These are phyloP conservation scores for Hipposideros armiger DNA, from an alignment of 2,113 vertebrate species.

Conservation along the genomic window DNA sequence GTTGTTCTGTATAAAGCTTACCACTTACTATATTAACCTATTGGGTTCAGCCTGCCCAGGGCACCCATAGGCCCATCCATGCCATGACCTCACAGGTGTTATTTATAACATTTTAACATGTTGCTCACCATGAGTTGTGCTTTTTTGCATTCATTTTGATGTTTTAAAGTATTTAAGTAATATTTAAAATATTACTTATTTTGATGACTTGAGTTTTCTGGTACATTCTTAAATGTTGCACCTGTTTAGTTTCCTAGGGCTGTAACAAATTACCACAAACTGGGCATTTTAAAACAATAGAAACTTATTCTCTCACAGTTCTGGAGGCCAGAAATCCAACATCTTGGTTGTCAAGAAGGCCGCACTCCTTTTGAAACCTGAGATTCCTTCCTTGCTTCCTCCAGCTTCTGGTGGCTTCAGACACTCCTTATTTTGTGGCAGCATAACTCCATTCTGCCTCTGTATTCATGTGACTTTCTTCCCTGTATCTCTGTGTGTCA, in stretches of 20 bases:
- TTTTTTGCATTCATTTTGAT: neutral
- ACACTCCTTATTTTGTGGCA: neutral
- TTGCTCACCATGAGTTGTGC: neutral
- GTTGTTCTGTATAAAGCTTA: neutral
- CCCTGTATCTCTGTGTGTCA: neutral
- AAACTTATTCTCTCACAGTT: neutral
- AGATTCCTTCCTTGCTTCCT: neutral
- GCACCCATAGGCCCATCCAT: accelerated
- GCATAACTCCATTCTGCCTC: too few species aligned
- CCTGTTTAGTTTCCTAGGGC: neutral
- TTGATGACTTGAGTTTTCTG: neutral
- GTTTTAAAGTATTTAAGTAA: neutral
- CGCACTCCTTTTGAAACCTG: neutral
- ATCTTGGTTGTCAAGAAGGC: too few species aligned
- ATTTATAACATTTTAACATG: neutral
- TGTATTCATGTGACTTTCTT: neutral
- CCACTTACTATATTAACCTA: neutral
- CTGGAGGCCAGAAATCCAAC: neutral
- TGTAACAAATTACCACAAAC: neutral
- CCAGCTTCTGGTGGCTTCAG: neutral
- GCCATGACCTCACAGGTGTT: neutral
- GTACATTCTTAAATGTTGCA: neutral
- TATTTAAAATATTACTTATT: neutral
- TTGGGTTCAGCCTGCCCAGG: neutral
- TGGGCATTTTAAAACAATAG: neutral